Conservation (phyloP, 2,113 vertebrate species). For the Orthonyx spaldingii region DNA sequence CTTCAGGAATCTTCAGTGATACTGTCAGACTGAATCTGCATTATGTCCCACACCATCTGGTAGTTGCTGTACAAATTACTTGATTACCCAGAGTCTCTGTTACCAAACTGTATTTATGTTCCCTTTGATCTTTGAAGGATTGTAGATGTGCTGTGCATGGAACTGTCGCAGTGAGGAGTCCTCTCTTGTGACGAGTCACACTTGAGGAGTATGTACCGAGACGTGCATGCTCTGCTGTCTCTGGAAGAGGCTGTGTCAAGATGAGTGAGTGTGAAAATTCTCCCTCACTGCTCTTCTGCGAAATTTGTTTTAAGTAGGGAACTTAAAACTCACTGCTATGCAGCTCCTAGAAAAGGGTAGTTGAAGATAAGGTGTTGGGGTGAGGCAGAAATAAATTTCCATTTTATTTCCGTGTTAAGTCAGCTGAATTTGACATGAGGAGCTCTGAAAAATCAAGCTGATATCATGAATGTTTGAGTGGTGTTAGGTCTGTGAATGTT, state of each 20-base stretch:
- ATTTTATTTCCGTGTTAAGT: neutral
- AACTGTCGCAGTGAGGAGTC: neutral
- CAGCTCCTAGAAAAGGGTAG: neutral
- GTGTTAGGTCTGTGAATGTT: neutral
- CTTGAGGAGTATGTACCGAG: neutral
- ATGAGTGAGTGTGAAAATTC: neutral
- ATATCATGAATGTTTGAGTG: neutral
- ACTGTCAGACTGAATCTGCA: neutral
- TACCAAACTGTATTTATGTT: neutral
- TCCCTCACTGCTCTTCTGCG: neutral
- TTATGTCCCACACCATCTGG: neutral
- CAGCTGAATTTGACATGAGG: neutral
- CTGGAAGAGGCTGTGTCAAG: neutral
- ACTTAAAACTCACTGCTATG: neutral
- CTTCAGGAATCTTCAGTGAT: neutral
- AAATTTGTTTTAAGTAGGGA: neutral
- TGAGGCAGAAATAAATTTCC: neutral
- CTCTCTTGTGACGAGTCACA: neutral
- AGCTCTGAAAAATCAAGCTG: neutral
- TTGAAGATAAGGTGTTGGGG: neutral
- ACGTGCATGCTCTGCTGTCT: accelerated
- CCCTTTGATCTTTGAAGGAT: neutral
- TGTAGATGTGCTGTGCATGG: neutral
- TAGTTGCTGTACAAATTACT: neutral
- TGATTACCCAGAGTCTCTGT: neutral